These are phyloP conservation scores for Dione juno DNA, from an alignment of 2,888 invertebrate genomes.

Conservation along the genomic window DNA sequence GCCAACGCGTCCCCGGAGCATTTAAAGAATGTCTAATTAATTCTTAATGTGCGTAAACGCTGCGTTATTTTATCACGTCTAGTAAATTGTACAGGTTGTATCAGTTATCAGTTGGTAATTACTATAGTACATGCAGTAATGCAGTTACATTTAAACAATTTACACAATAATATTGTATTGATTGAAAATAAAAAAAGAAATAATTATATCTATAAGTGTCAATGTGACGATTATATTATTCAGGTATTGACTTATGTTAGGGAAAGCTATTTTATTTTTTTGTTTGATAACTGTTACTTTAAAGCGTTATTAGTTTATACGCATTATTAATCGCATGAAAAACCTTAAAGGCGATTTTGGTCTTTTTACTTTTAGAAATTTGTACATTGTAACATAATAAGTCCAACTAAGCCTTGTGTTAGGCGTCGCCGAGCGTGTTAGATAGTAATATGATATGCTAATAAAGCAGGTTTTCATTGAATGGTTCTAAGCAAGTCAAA, in stretches of 20 bases:
- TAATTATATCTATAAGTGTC: not conserved
- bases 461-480: conserved; percentile 16
- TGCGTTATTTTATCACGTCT: conserved; percentile 21
- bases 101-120: conserved; percentile 10
- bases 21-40: conserved; percentile 15
- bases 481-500: not conserved
- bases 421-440: conserved; percentile 28
- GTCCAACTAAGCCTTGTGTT: not conserved
- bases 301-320: not conserved
- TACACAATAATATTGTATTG: not conserved
- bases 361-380: not conserved
- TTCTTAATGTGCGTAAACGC: conserved; percentile 8
- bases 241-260: not conserved
- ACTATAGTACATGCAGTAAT: not conserved
- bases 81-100: conserved; percentile 9
- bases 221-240: not conserved
- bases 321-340: not conserved
- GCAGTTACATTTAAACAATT: conserved; percentile 18
- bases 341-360: not conserved
- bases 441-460: conserved; percentile 20
- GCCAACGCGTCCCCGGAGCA: not conserved
- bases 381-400: conserved; percentile 10
- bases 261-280: not conserved
- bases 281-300: not conserved
- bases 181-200: conserved; percentile 2